Evolutionary conservation across 2,888 invertebrate genomes (phyloP).

Genomic region (Hyppa rectilinea): DNA sequence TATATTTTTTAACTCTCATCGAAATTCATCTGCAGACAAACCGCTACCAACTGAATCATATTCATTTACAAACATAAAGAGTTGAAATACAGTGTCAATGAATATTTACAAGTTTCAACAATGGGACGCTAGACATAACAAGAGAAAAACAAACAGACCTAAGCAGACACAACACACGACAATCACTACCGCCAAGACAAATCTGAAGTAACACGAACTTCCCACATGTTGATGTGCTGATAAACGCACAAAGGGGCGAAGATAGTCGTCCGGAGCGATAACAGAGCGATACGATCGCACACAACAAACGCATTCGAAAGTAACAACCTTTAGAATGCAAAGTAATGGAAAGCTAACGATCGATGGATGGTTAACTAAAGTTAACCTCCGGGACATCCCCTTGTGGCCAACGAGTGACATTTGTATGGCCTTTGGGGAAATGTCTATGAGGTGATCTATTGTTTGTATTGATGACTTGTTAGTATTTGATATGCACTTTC

Average conservation of each 20-base stretch:
- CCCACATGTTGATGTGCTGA: conserved; percentile 73
- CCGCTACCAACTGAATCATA: neutral
- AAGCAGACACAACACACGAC: conserved; percentile 28
- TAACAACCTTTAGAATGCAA: conserved; percentile 78
- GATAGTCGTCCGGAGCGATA: conserved; percentile 78
- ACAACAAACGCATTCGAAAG: conserved; percentile 82
- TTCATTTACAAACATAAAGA: neutral
- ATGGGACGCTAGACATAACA: conserved; percentile 6
- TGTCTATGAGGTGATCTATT: conserved; percentile 64
- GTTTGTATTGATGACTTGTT: conserved; percentile 61
- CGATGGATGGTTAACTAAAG: conserved; percentile 69
- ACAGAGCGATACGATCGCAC: conserved; percentile 75
- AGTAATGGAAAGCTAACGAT: conserved; percentile 78
- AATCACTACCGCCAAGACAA: conserved; percentile 44
- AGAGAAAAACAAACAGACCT: conserved; percentile 13
- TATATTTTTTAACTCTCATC: neutral
- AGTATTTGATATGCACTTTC: conserved; percentile 49
- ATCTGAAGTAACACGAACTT: conserved; percentile 71
- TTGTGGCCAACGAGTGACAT: conserved; percentile 58
- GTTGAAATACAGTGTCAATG: neutral
- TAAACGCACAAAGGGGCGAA: conserved; percentile 81
- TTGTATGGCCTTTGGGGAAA: conserved; percentile 59
- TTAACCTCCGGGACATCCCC: conserved; percentile 68
- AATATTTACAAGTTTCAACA: neutral
- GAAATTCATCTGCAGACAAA: neutral